These are phyloP conservation scores for Eilema caniola DNA, from an alignment of 2,888 invertebrate species.

Conservation along the genomic window DNA sequence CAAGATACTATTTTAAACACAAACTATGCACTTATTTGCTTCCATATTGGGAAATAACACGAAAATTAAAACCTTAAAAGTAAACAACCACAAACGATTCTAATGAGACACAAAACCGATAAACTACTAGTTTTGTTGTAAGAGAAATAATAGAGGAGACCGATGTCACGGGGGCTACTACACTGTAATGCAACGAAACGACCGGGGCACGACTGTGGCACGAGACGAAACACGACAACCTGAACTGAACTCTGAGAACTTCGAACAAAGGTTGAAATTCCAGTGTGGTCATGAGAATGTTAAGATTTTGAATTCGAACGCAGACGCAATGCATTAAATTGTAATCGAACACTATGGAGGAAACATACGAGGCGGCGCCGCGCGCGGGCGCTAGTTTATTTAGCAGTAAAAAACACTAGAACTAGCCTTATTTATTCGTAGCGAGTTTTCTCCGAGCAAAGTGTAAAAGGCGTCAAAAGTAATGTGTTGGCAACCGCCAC, in stretches of 20 bases:
- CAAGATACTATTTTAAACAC: background rate
- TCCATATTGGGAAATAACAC: conserved; percentile 19
- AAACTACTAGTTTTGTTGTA: conserved; percentile 68
- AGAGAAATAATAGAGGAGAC: conserved; percentile 66
- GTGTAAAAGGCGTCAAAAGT: conserved; percentile 30
- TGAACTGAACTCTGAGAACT: conserved; percentile 37
- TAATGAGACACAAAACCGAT: conserved; percentile 62
- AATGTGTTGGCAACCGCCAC: conserved; percentile 24
- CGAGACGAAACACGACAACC: conserved; percentile 37
- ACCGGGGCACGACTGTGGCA: conserved; percentile 61
- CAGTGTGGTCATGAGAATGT: conserved; percentile 38
- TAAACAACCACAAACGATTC: conserved; percentile 49
- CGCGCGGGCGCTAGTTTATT: conserved; percentile 50
- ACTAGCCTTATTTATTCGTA: conserved; percentile 49
- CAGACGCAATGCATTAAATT: conserved; percentile 83
- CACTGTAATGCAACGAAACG: conserved; percentile 71
- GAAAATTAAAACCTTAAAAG: conserved; percentile 42
- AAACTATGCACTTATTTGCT: background rate
- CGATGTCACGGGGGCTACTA: conserved; percentile 72
- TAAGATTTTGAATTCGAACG: conserved; percentile 75
- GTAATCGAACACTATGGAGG: conserved; percentile 81
- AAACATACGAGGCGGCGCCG: conserved; percentile 51
- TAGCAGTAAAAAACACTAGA: conserved; percentile 50
- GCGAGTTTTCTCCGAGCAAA: conserved; percentile 40
- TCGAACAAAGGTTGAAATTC: conserved; percentile 50